Evolutionary conservation across 1,140 invertebrate species (phyloP), one percentile per base, ranked within the genome.

Genomic region (Plectus sambesii): DNA sequence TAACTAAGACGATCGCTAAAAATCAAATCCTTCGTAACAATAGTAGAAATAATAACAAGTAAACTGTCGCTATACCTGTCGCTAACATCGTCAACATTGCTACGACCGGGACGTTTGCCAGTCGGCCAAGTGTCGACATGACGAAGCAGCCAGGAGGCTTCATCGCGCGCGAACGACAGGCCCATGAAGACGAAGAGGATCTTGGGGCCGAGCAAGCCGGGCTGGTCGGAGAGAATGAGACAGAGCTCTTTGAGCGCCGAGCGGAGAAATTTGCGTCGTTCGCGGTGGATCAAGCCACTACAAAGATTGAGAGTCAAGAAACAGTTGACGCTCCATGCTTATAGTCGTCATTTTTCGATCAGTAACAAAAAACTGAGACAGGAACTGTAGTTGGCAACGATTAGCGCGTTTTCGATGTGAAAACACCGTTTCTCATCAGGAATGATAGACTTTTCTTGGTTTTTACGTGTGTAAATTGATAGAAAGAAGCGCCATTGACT

Each of bases 111-210:
- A n/a, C n/a, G n/a, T n/a, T n/a, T n/a, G n/a, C n/a, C 87, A 23
- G 80, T 79, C 1, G 87, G 87, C 20, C 85, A 87, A 75, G 94
- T 94, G 59, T 93, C 88, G 68, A 85, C 84, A 72, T 99, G 94
- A 39, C 93, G 77, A 2, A 99, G 69, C 8, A 98, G 75, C 94
- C 94, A 99, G 39, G 86, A 78, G 17, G 98, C 84, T 76, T 99
- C 93, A 77, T 98, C 93, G 63, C 90, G 77, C 0, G 89, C 82
- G 71, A 89, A 84, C 54, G 86, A 88, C 1, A 98, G 71, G 0
- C 85, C 92, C 78, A 96, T 96, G 65, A 97, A 87, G 55, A 97
- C 85, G 61, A 93, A 80, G 26, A 98, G 74, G n/a, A 87, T 86
- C 73, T 80, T 68, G 3, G 70, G 68, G 27, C 62, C 94, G 12